Conservation (phyloP, 2,113 vertebrate species). For the Cheilinus undulatus region DNA sequence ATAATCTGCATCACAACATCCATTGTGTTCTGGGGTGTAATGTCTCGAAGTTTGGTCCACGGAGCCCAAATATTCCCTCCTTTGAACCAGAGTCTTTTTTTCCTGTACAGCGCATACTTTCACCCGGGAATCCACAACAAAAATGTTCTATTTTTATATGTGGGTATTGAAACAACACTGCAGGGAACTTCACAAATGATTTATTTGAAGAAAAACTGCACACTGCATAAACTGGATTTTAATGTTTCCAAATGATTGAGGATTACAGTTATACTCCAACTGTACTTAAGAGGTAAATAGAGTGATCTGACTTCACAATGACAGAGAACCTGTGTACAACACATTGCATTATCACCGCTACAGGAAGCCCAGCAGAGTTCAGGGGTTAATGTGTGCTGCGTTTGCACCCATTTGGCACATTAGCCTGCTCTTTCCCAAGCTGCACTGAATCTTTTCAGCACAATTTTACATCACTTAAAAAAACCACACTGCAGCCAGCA, state of each 20-base stretch:
- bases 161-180: conserved; percentile 17
- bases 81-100: conserved; percentile 50
- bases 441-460: conserved; percentile 30
- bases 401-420: conserved; percentile 25
- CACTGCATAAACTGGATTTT: conserved; percentile 9
- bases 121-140: conserved; percentile 58
- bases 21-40: conserved; percentile 68
- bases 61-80: conserved; percentile 62
- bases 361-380: conserved; percentile 32
- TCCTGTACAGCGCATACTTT: conserved; percentile 42
- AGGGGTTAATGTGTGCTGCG: conserved; percentile 29
- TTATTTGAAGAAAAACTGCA: conserved; percentile 32
- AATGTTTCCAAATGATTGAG: conserved; percentile 17
- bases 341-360: not conserved
- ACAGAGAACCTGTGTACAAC: not conserved
- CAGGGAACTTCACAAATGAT: conserved; percentile 13
- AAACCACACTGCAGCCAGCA: conserved; percentile 35
- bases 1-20: conserved; percentile 64
- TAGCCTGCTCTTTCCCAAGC: not conserved
- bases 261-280: conserved; percentile 6
- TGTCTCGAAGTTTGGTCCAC: conserved; percentile 55
- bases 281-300: conserved; percentile 57
- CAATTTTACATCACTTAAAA: conserved; percentile 29
- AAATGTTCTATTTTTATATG: conserved; percentile 56
- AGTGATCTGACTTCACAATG: conserved; percentile 10